Conservation (phyloP, 1,140 invertebrate species). For the Protaetia brevitarsis region DNA sequence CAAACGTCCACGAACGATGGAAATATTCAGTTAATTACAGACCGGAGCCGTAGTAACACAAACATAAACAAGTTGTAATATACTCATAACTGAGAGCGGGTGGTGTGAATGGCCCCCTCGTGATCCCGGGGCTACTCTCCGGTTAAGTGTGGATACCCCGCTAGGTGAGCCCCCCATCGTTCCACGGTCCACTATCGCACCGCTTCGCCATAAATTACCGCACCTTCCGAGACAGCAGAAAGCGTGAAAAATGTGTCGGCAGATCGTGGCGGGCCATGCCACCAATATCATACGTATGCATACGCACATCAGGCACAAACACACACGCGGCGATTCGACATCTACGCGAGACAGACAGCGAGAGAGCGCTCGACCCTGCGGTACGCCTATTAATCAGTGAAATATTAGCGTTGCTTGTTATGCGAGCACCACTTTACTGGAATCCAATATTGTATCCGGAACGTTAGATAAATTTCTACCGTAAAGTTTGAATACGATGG, state of each 20-base stretch:
- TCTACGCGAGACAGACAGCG: background rate
- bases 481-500: background rate
- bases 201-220: conserved; percentile 36
- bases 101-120: conserved; percentile 25
- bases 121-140: conserved; percentile 32
- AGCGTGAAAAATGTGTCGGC: conserved; percentile 39
- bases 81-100: conserved; percentile 21
- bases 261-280: conserved; percentile 27
- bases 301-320: too few species aligned
- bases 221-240: conserved; percentile 35
- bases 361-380: conserved; percentile 9
- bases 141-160: conserved; percentile 18
- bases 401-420: conserved; percentile 7
- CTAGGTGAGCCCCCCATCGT: conserved; percentile 24
- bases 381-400: conserved; percentile 12
- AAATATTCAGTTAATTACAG: conserved; percentile 5
- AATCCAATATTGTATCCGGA: background rate
- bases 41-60: background rate
- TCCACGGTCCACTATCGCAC: conserved; percentile 33
- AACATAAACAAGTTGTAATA: conserved; percentile 23
- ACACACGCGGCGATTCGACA: background rate
- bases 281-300: background rate
- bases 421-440: background rate
- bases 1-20: background rate
- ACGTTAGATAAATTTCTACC: background rate